Conservation (phyloP, 2,888 invertebrate species). For the Scaptomyza reducta region DNA sequence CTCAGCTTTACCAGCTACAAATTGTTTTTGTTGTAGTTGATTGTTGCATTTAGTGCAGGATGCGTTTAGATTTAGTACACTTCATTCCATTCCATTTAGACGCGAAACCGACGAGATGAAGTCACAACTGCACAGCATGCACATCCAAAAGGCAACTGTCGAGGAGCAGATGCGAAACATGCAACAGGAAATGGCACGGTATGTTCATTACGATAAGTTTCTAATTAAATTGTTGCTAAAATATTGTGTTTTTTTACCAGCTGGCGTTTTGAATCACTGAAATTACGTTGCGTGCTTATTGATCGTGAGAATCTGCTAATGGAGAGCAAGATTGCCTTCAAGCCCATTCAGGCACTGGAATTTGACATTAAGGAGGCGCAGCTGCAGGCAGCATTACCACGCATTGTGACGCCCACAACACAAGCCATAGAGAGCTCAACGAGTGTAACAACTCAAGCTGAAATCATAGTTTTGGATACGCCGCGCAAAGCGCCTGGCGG, state of each 20-base stretch:
- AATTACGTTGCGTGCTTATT: slow-evolving; percentile 81
- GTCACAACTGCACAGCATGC: slow-evolving; percentile 78
- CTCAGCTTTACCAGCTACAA: slow-evolving; percentile 57
- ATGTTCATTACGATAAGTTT: slow-evolving; percentile 8
- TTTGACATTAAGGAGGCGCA: slow-evolving; percentile 71
- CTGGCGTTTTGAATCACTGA: slow-evolving; percentile 84
- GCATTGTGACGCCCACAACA: slow-evolving; percentile 50
- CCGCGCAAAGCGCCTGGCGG: slow-evolving; percentile 16
- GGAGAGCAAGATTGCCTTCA: slow-evolving; percentile 81
- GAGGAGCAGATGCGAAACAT: slow-evolving; percentile 81
- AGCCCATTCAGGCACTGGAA: slow-evolving; percentile 72
- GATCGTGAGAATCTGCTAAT: slow-evolving; percentile 82
- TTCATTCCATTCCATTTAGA: slow-evolving; percentile 72
- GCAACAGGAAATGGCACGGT: slow-evolving; percentile 83
- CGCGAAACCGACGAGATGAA: slow-evolving; percentile 83
- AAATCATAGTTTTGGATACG: slow-evolving; percentile 31
- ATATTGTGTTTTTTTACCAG: slow-evolving; percentile 42
- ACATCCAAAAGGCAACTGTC: slow-evolving; percentile 81
- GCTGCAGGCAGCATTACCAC: slow-evolving; percentile 69
- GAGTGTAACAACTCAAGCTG: slow-evolving; percentile 4
- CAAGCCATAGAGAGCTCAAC: background rate
- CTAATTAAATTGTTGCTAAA: background rate
- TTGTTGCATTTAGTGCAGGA: slow-evolving; percentile 34
- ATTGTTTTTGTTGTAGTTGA: slow-evolving; percentile 53
- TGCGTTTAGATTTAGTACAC: slow-evolving; percentile 37